These are phyloP conservation scores for Plecotus auritus DNA, from an alignment of 2,113 vertebrate species.

Conservation along the genomic window DNA sequence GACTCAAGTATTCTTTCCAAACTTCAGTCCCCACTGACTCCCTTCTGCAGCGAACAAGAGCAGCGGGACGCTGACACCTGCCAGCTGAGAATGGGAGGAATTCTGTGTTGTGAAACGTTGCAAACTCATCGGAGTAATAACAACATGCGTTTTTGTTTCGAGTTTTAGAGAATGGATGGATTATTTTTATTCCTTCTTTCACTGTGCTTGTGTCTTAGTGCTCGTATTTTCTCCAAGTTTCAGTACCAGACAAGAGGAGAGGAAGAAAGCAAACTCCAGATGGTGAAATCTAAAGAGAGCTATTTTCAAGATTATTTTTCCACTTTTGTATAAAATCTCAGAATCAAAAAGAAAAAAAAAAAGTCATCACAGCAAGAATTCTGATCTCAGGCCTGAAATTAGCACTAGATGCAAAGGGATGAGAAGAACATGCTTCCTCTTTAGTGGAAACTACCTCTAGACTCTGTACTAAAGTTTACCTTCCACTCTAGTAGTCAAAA, in stretches of 20 bases:
- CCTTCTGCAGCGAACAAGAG: not conserved
- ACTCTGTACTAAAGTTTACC: rapidly evolving
- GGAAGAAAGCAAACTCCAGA: not conserved
- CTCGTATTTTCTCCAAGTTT: not conserved
- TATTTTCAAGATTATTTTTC: not conserved
- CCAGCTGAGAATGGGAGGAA: not conserved
- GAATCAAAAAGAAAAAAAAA: not conserved
- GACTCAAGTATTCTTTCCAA: not conserved
- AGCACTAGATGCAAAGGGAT: not conserved
- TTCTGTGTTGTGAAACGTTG: not conserved
- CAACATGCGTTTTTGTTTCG: not conserved
- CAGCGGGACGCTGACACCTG: not conserved
- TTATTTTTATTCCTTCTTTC: not conserved
- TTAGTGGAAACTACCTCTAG: not conserved
- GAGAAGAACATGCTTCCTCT: not conserved
- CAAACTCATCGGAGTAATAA: not conserved
- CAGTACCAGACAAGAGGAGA: not conserved
- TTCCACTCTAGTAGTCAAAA: not conserved
- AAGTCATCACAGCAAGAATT: not conserved
- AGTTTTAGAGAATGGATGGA: not conserved
- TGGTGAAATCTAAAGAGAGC: not conserved
- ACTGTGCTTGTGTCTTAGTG: not conserved
- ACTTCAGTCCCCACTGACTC: not conserved
- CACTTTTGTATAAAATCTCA: not conserved
- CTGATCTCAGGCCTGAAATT: not conserved